Evolutionary conservation across 2,888 invertebrate species (phyloP).

Genomic region (Coecobrya sp.): DNA sequence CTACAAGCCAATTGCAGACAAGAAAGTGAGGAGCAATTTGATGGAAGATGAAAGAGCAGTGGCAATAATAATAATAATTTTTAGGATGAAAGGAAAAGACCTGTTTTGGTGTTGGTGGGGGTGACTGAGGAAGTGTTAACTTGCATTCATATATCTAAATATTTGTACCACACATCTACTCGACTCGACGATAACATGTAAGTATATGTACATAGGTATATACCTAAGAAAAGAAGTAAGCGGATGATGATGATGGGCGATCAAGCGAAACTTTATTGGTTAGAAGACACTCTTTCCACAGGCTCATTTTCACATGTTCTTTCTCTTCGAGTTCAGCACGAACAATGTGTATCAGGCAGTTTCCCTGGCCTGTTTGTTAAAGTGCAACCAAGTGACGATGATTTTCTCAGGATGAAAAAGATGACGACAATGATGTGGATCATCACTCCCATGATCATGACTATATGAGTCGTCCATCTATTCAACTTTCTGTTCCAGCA

Average conservation of each 20-base stretch:
- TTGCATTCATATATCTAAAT: background rate
- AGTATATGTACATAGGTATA: background rate
- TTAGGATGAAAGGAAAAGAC: constrained; percentile 13
- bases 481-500: background rate
- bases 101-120: background rate
- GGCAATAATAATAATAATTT: constrained; percentile 39
- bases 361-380: constrained; percentile 64
- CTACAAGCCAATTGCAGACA: background rate
- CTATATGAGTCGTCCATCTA: constrained; percentile 24
- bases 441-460: constrained; percentile 5
- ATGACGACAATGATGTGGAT: constrained; percentile 14
- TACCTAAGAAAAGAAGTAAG: background rate
- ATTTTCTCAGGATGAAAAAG: constrained; percentile 46
- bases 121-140: constrained; percentile 28
- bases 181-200: background rate
- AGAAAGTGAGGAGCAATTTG: background rate
- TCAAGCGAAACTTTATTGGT: constrained; percentile 74
- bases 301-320: constrained; percentile 46
- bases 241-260: constrained; percentile 63
- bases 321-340: background rate
- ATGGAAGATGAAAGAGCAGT: background rate
- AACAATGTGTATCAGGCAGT: constrained; percentile 52
- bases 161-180: background rate
- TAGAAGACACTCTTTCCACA: constrained; percentile 13
- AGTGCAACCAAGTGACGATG: constrained; percentile 70